A percentile compares a stretch with the other conserved stretches of the same genome.
Evolutionary conservation across 2,113 vertebrate species (phyloP).

Genomic region (Monopterus albus): DNA sequence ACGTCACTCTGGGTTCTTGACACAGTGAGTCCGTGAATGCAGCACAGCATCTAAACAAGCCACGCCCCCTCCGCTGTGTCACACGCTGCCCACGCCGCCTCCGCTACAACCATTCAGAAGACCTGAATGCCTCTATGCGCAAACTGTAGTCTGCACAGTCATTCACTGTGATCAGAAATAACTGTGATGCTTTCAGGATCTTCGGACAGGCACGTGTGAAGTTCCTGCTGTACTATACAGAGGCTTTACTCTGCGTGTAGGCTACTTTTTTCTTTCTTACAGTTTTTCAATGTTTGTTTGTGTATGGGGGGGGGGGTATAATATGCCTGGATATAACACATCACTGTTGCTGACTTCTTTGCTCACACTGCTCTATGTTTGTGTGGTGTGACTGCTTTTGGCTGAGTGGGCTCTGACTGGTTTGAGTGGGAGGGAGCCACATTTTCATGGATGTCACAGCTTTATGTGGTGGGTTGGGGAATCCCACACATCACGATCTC

Average conservation of each 20-base stretch:
- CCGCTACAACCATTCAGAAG: constrained; percentile 47
- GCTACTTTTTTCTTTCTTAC: too few relatives aligned
- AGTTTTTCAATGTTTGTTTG: too few relatives aligned
- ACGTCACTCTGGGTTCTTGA: too few relatives aligned
- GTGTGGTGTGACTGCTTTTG: neutral
- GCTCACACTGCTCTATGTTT: constrained; percentile 15
- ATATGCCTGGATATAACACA: too few relatives aligned
- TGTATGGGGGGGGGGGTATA: too few relatives aligned
- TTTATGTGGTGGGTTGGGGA: constrained; percentile 7
- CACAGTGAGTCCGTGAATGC: constrained; percentile 21
- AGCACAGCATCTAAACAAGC: constrained; percentile 23
- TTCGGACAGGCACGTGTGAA: too few relatives aligned
- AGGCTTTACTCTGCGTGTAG: too few relatives aligned
- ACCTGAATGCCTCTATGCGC: neutral
- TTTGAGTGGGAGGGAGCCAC: constrained; percentile 40
- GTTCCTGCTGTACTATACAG: too few relatives aligned
- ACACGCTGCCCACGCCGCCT: constrained; percentile 54
- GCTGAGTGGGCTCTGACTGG: constrained; percentile 22
- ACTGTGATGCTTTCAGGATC: too few relatives aligned
- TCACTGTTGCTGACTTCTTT: neutral
- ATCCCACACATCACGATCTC: constrained; percentile 56
- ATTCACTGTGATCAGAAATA: too few relatives aligned
- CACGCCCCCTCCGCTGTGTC: constrained; percentile 57
- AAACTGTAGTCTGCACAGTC: neutral
- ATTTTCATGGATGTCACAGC: constrained; percentile 20